Base-by-base conservation (phyloP, 2,888 invertebrate genomes). In the Geotrupes spiniger region DNA sequence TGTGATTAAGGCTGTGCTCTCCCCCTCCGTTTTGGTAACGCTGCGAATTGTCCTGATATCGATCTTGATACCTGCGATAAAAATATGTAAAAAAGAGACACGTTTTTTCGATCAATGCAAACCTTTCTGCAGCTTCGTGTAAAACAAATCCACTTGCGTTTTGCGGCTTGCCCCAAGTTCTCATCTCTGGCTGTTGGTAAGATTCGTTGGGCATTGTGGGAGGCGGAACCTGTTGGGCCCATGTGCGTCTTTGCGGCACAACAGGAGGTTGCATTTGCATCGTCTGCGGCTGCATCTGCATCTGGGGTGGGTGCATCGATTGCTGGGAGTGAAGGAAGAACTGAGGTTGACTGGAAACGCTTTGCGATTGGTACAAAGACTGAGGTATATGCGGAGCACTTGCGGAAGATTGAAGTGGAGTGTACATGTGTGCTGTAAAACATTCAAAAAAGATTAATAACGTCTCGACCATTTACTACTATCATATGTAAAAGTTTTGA, bases 251-350 rank as follows among this genome's bases (percentile, higher is more conserved):
- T 66, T 80, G 82, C 42, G 79, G 79, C 46, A 75, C 68, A 4
- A 71, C 65, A 11, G 73, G 71, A 15, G 75, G 74, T 40, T 75
- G 74, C 27, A 72, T 70, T 12, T 37, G 77, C 74, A 46, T 53
- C 15, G 75, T 70, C 49, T 70, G 68, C 52, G 74, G 69, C 21
- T 73, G 61, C n/a, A n/a, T n/a, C n/a, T n/a, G n/a, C n/a, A n/a
- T n/a, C n/a, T n/a, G n/a, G n/a, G n/a, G 68, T 52, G 74, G 69
- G 21, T 73, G 61, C 10, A 73, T 72, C 48, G 74, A 74, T 15
- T 78, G 76, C 53, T 79, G 78, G 63, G 88, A 87, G 68, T 90
- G 89, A 61, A 89, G 75, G 73, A 85, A 90, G 73, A 89, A 89
- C 71, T 87, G 51, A 9, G 51, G 28, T 28, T 46, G 46, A 17